phyloP scores from a whole-genome alignment of 1,140 invertebrate species.

The Zaprionus camerounensis region DNA sequence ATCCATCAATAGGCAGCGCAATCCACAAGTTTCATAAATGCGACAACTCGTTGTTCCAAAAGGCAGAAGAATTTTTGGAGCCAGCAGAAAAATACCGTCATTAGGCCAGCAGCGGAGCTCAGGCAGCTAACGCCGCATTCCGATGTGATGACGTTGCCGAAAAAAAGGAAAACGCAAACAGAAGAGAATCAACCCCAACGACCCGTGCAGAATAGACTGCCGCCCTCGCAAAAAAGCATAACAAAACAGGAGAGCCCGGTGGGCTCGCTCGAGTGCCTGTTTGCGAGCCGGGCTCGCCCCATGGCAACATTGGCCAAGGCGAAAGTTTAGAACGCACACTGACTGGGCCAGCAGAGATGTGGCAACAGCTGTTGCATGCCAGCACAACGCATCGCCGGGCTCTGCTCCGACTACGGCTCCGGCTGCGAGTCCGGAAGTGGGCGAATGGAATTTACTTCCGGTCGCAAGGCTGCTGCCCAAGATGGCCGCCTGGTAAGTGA shows the following conservation, averaged over 20 bases:
- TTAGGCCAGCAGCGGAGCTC: constrained; percentile 67
- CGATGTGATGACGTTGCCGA: constrained; percentile 65
- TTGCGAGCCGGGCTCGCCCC: constrained; percentile 38
- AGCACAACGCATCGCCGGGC: background rate
- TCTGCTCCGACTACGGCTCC: background rate
- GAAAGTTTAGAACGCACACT: constrained; percentile 66
- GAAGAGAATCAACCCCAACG: constrained; percentile 1
- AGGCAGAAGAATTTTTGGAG: constrained; percentile 72
- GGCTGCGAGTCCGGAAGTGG: constrained; percentile 61
- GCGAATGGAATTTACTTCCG: constrained; percentile 74
- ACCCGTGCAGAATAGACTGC: background rate
- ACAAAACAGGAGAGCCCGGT: too few species aligned
- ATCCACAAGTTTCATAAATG: background rate
- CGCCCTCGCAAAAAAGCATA: too few species aligned
- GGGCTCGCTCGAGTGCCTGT: constrained; percentile 1
- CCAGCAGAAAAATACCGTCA: constrained; percentile 74
- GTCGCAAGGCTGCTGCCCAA: constrained; percentile 41
- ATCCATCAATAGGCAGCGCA: constrained; percentile 54
- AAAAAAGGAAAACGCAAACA: constrained; percentile 31
- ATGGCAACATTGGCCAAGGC: constrained; percentile 77
- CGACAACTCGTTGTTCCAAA: constrained; percentile 1
- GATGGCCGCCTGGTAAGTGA: constrained; percentile 74
- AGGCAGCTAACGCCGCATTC: constrained; percentile 66
- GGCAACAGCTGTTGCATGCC: constrained; percentile 44
- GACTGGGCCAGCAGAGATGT: constrained; percentile 30